Evolutionary conservation across 2,797 vertebrate genomes (phyloP).

Genomic region (Mallotus villosus): DNA sequence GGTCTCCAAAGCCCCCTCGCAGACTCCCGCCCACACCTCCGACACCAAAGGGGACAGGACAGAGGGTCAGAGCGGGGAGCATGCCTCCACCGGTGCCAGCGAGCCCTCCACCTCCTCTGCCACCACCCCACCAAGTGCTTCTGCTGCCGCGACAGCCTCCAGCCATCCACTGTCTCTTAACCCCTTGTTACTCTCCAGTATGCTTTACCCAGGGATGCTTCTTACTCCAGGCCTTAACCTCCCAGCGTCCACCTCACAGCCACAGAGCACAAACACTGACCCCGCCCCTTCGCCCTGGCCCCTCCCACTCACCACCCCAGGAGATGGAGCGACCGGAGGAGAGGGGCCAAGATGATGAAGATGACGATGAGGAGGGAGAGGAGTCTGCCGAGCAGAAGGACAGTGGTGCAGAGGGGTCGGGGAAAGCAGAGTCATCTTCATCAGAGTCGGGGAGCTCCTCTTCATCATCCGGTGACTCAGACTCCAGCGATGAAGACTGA

Average conservation of each 20-base stretch:
- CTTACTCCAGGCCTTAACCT: slow-evolving; percentile 99
- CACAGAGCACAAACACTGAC: slow-evolving; percentile 85
- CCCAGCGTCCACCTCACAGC: slow-evolving; percentile 88
- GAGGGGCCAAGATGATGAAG: slow-evolving; percentile 77
- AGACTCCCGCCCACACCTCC: slow-evolving; percentile 64
- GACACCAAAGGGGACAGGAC: slow-evolving; percentile 93
- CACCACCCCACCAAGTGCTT: slow-evolving; percentile 79
- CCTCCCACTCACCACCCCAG: slow-evolving; percentile 65
- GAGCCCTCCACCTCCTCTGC: slow-evolving; percentile 82
- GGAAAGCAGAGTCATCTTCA: slow-evolving; percentile 91
- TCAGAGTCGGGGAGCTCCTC: slow-evolving; percentile 89
- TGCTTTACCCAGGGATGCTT: slow-evolving; percentile 99
- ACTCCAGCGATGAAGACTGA: slow-evolving; percentile 97
- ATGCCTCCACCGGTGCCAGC: slow-evolving; percentile 73
- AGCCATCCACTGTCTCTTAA: slow-evolving; percentile 88
- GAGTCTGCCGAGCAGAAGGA: slow-evolving; percentile 87
- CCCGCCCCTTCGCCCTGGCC: slow-evolving; percentile 61
- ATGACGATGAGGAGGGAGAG: slow-evolving; percentile 82
- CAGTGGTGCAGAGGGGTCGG: slow-evolving; percentile 94
- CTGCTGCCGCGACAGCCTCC: slow-evolving; percentile 79
- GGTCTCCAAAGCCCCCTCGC: slow-evolving; percentile 43
- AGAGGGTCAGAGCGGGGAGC: slow-evolving; percentile 80
- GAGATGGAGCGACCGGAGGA: slow-evolving; percentile 61
- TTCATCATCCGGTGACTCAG: slow-evolving; percentile 87
- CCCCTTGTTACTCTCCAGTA: slow-evolving; percentile 95